Conservation (phyloP, 2,113 vertebrate species). For the Micronisus gabar region DNA sequence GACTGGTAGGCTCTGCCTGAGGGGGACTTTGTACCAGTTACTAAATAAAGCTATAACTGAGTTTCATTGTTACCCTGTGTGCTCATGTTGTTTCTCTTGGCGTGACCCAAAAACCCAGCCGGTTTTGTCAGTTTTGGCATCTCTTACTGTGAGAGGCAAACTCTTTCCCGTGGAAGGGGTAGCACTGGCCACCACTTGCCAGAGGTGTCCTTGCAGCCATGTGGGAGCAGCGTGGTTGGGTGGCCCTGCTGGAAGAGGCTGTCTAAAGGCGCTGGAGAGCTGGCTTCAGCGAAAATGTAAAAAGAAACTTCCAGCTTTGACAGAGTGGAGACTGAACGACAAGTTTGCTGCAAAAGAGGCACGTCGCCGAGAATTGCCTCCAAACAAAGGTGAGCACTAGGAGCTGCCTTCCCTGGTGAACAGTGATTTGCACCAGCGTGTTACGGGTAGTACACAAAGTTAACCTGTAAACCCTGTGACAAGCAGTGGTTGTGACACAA, state of each 20-base stretch:
- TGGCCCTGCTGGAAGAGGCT: rapidly evolving
- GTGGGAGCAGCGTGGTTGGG: rapidly evolving
- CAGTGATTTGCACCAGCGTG: rapidly evolving
- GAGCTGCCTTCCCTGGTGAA: background rate
- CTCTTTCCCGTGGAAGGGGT: rapidly evolving
- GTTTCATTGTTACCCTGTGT: conserved; percentile 62
- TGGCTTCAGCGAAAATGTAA: background rate
- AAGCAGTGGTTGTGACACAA: rapidly evolving
- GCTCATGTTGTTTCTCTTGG: background rate
- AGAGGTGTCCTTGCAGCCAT: rapidly evolving
- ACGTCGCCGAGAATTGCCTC: rapidly evolving
- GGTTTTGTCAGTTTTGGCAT: background rate
- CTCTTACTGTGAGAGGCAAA: background rate
- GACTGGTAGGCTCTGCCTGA: conserved; percentile 57
- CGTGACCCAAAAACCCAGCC: rapidly evolving
- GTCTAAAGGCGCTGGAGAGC: background rate
- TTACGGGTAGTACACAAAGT: rapidly evolving
- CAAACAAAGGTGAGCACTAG: rapidly evolving
- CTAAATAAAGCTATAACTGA: conserved; percentile 87
- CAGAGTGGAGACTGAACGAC: rapidly evolving
- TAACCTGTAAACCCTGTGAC: background rate
- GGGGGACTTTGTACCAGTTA: conserved; percentile 82
- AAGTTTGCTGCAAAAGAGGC: background rate
- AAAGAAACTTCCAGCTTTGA: background rate
- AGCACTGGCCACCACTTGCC: rapidly evolving